These are phyloP conservation scores for Hydra vulgaris DNA, from an alignment of 30 jellyfish, hydroid and myxozoan genomes.

Conservation along the genomic window DNA sequence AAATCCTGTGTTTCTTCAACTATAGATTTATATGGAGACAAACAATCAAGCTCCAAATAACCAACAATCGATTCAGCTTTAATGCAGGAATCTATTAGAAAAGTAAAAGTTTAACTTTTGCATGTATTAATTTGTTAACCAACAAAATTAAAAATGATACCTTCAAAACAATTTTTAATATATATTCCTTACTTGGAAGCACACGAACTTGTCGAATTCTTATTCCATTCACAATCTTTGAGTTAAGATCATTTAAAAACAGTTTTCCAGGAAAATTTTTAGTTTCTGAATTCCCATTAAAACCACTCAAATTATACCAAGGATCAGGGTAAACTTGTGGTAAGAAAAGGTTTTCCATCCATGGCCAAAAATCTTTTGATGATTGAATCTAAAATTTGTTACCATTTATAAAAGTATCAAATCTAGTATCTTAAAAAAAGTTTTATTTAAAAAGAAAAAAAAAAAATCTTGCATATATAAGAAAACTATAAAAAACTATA, in stretches of 20 bases:
- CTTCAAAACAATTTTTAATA: not conserved
- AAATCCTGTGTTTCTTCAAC: constrained; percentile 40
- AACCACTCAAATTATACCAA: constrained; percentile 42
- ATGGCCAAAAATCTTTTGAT: constrained; percentile 71
- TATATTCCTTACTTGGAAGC: constrained; percentile 39
- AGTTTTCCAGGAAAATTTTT: constrained; percentile 78
- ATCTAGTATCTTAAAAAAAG: too few species aligned
- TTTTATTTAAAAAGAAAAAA: too few species aligned
- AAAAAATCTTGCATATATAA: too few species aligned
- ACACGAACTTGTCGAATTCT: constrained; percentile 88
- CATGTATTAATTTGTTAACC: too few species aligned
- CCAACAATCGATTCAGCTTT: constrained; percentile 33
- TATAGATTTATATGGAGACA: constrained; percentile 32
- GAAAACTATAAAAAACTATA: too few species aligned
- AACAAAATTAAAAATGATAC: too few species aligned
- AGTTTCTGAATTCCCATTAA: constrained; percentile 19
- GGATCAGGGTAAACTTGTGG: constrained; percentile 58
- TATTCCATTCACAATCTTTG: constrained; percentile 85
- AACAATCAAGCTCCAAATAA: constrained; percentile 57
- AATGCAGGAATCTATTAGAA: constrained; percentile 52
- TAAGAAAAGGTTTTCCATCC: constrained; percentile 48
- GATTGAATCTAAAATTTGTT: constrained; percentile 66
- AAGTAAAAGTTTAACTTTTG: constrained; percentile 1
- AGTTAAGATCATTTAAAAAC: constrained; percentile 53
- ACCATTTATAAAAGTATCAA: too few species aligned